A percentile compares a stretch with the other conserved stretches of the same genome.
Conservation (phyloP, 2,888 invertebrate species). For the Dione juno region DNA sequence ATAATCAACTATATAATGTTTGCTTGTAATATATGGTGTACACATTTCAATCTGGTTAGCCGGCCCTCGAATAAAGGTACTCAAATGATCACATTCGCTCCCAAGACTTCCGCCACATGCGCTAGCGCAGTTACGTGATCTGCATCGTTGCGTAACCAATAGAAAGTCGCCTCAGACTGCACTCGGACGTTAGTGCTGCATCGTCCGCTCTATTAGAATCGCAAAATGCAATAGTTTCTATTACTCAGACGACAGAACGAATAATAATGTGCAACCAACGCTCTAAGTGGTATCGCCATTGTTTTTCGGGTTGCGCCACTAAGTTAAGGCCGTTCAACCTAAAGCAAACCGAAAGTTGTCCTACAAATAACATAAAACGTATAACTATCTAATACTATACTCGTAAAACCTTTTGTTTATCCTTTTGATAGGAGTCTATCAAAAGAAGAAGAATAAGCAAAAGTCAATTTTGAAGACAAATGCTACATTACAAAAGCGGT, state of each 20-base stretch:
- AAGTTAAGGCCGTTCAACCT: slow-evolving; percentile 13
- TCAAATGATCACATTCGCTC: slow-evolving; percentile 70
- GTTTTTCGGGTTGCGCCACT: slow-evolving; percentile 32
- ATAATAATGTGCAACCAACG: slow-evolving; percentile 42
- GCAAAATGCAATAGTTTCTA: slow-evolving; percentile 65
- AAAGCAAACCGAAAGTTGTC: slow-evolving; percentile 10
- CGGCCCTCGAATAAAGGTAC: slow-evolving; percentile 46
- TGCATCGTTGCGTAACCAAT: slow-evolving; percentile 80
- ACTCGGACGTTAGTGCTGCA: slow-evolving; percentile 71
- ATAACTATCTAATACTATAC: slow-evolving; percentile 3
- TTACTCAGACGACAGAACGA: slow-evolving; percentile 48
- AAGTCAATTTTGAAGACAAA: not conserved
- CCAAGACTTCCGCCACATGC: slow-evolving; percentile 79
- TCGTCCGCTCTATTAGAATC: slow-evolving; percentile 68
- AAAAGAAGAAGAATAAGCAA: not conserved
- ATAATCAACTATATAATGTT: not conserved
- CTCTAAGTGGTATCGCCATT: slow-evolving; percentile 31
- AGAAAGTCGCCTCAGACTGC: slow-evolving; percentile 79
- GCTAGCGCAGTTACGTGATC: slow-evolving; percentile 80
- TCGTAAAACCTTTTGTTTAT: no score
- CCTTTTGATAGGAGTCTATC: no score
- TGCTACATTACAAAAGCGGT: slow-evolving; percentile 58
- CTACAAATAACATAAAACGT: slow-evolving; percentile 9
- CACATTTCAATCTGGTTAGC: slow-evolving; percentile 39
- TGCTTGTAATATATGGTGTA: slow-evolving; percentile 23